Conservation (phyloP, 2,888 invertebrate genomes). For the Sminthurides aquaticus region DNA sequence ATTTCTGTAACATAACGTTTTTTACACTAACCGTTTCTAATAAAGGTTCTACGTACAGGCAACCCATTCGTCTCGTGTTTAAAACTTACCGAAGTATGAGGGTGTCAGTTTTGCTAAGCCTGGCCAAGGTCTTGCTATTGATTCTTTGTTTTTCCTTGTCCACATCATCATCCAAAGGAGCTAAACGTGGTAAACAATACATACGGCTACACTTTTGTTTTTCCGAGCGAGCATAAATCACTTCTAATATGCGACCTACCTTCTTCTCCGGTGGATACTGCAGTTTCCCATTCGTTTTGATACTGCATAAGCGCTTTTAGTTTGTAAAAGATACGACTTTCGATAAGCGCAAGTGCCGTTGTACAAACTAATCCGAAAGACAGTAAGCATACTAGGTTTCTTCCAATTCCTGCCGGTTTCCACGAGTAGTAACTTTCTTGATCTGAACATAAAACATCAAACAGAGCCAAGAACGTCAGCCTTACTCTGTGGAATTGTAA, state of each 20-base stretch:
- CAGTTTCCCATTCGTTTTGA: conserved; percentile 20
- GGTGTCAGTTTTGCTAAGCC: conserved; percentile 34
- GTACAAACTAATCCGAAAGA: conserved; percentile 24
- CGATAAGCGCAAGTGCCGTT: conserved; percentile 22
- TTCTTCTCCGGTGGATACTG: neutral
- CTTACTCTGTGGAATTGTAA: neutral
- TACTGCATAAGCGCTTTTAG: conserved; percentile 50
- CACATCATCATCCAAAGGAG: conserved; percentile 32
- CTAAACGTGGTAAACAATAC: conserved; percentile 30
- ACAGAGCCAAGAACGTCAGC: neutral
- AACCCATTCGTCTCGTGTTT: neutral
- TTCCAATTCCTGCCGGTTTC: conserved; percentile 36
- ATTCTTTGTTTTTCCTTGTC: conserved; percentile 31
- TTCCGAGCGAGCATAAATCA: neutral
- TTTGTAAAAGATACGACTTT: conserved; percentile 25
- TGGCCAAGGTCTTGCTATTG: conserved; percentile 15
- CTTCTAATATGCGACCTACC: neutral
- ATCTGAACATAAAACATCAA: no score
- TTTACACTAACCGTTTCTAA: neutral
- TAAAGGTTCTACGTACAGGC: neutral
- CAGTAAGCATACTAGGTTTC: conserved; percentile 31
- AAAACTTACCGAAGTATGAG: conserved; percentile 44
- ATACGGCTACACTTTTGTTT: conserved; percentile 38
- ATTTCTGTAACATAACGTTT: conserved; percentile 39
- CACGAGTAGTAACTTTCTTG: conserved; percentile 30